Percentiles rank a stretch among this genome's conserved stretches.
phyloP scores from a whole-genome alignment of 1,140 invertebrate species.

The Andricus grossulariae region DNA sequence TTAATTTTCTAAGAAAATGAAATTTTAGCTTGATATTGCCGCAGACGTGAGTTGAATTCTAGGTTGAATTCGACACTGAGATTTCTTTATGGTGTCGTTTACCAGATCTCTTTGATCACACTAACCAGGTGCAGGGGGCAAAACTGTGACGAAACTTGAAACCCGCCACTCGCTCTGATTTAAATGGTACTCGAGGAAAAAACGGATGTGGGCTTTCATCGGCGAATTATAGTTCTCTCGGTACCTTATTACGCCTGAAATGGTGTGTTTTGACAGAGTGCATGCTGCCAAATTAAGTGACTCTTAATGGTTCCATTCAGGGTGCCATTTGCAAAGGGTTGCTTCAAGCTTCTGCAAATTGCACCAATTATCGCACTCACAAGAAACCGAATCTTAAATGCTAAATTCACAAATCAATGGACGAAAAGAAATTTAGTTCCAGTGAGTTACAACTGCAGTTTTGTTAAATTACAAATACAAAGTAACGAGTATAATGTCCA shows the following conservation, averaged over 20 bases:
- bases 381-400: neutral
- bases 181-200: slow-evolving; percentile 13
- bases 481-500: too few species aligned
- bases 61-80: slow-evolving; percentile 5
- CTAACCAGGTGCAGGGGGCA: slow-evolving; percentile 15
- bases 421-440: too few species aligned
- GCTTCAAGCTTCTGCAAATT: slow-evolving; percentile 3
- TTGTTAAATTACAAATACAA: too few species aligned
- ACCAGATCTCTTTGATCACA: slow-evolving; percentile 15
- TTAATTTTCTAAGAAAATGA: slow-evolving; percentile 19
- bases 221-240: slow-evolving; percentile 7
- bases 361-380: neutral
- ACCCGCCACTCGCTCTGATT: neutral
- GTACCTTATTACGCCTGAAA: slow-evolving; percentile 1
- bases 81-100: slow-evolving; percentile 21
- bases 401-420: too few species aligned
- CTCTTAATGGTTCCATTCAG: neutral
- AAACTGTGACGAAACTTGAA: slow-evolving; percentile 25
- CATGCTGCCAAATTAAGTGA: slow-evolving; percentile 10
- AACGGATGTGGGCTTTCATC: slow-evolving; percentile 4
- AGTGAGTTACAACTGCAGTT: too few species aligned
- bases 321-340: neutral
- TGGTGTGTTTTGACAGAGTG: slow-evolving; percentile 1
- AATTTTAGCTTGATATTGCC: neutral
- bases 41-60: slow-evolving; percentile 10